phyloP scores from a whole-genome alignment of 2,797 vertebrate genomes.

The Rhodeus uyekii region DNA sequence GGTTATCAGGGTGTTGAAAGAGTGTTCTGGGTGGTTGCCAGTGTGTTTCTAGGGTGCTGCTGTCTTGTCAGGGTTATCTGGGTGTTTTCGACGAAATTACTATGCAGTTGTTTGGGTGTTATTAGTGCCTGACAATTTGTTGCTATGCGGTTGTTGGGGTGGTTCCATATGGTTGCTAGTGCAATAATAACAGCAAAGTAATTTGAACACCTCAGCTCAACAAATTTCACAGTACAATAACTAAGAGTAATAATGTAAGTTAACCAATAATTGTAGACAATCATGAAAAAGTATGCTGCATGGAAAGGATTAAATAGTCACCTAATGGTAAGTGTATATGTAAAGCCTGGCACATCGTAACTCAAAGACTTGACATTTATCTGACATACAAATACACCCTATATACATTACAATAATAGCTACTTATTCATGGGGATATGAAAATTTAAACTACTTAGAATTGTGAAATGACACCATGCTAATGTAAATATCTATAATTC shows the following conservation, averaged over 20 bases:
- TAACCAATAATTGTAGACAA: not conserved
- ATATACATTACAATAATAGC: slow-evolving; percentile 6
- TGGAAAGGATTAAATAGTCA: not conserved
- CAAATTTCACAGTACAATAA: not conserved
- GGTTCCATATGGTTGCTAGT: not conserved
- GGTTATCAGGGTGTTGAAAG: not conserved
- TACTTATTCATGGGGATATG: slow-evolving; percentile 21
- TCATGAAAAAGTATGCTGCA: not conserved
- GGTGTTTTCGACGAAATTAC: not conserved
- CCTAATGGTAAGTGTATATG: not conserved
- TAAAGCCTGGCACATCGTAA: not conserved
- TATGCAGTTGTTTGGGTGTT: not conserved
- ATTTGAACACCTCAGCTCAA: not conserved
- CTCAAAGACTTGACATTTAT: not conserved
- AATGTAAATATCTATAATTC: slow-evolving; percentile 44
- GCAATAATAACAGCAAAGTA: too few relatives aligned
- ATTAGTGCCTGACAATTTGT: not conserved
- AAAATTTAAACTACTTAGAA: slow-evolving; percentile 38
- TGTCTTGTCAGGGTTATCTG: not conserved
- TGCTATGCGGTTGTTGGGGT: not conserved
- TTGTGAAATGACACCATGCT: slow-evolving; percentile 36
- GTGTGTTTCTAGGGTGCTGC: not conserved
- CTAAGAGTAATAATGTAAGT: not conserved
- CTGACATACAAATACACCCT: slow-evolving; percentile 1
- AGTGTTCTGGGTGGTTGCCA: not conserved